Evolutionary conservation across 2,113 vertebrate genomes (phyloP).

Genomic region (Datnioides undecimradiatus): DNA sequence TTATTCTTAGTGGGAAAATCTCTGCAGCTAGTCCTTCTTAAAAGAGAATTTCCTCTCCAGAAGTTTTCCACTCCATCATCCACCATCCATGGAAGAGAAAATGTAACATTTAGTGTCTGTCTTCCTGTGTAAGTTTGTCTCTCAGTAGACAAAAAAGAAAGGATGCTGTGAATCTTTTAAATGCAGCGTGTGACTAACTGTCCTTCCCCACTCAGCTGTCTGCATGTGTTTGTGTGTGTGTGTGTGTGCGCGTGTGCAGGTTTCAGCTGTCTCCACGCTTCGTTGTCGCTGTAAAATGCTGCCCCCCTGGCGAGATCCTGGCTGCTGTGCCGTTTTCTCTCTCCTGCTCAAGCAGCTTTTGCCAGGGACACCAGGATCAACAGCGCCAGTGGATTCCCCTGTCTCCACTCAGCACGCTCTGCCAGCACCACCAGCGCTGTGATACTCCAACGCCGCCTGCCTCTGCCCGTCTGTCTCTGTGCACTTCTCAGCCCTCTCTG

Average conservation of each 20-base stretch:
- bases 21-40: conserved; percentile 45
- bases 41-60: conserved; percentile 47
- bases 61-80: conserved; percentile 63
- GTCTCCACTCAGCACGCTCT: conserved; percentile 52
- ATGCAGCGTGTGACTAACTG: conserved; percentile 29
- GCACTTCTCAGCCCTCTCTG: conserved; percentile 48
- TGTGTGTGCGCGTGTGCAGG: conserved; percentile 26
- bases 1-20: conserved; percentile 53
- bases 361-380: conserved; percentile 62
- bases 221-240: conserved; percentile 16
- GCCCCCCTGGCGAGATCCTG: conserved; percentile 58
- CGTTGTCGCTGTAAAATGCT: conserved; percentile 64
- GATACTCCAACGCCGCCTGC: conserved; percentile 42
- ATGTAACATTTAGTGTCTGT: conserved; percentile 16
- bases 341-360: conserved; percentile 59
- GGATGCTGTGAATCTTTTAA: conserved; percentile 32
- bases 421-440: conserved; percentile 46
- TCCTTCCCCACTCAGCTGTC: conserved; percentile 44
- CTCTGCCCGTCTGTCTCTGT: conserved; percentile 43
- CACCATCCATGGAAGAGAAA: conserved; percentile 43
- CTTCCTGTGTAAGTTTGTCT: conserved; percentile 42
- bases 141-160: conserved; percentile 6
- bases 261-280: conserved; percentile 64
- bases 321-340: conserved; percentile 40
- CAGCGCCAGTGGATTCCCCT: conserved; percentile 52